Base-by-base conservation (phyloP, 2,113 vertebrate species). In the Cricetomys ansorgei region DNA sequence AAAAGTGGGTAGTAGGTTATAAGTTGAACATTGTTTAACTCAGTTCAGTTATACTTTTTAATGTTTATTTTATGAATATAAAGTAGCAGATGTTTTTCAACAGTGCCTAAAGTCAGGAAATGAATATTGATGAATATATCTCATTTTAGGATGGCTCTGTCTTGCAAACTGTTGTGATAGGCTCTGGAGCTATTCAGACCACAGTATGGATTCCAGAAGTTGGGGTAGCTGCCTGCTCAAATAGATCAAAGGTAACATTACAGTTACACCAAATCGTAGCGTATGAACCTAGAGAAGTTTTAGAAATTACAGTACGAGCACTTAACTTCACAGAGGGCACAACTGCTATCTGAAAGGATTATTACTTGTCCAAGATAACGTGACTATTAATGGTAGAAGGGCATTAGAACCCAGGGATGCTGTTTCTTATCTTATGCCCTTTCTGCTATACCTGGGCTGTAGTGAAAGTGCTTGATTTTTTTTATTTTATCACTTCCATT, bases 121-220 rank as follows among this genome's bases (percentile, higher is more conserved):
- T 80, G n/a, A 62, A 4, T 95, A 37, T 67, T 98, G 75, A 96
- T 91, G 12, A 69, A 89, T 75, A 9, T 12, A 3, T 85, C 91
- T 97, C 34, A 94, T 92, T 96, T 88, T 98, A 99, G 99, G 99
- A 99, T 67, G 99, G 99, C 1, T 99, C 99, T 0, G 99, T 99
- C 23, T 94, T 99, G 21, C 99, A 99, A 98, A 99, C 99, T 0
- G 99, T 99, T 10, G 99, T 99, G 10, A 99, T 99, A 17, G 99
- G 99, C 16, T 99, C 99, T 55, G 99, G 99, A 89, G 99, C 99
- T 25, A 99, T 99, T 97, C 99, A 99, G 97, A 99, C 99, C 72
- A 99, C 99, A 0, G 99, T 99, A 16, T 99, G 99, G 99, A 99
- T 99, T 96, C 99, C 99, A 87, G 99, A 99, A 89, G 99, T 99